Evolutionary conservation across 2,113 vertebrate genomes (phyloP).

Genomic region (Panthera tigris): DNA sequence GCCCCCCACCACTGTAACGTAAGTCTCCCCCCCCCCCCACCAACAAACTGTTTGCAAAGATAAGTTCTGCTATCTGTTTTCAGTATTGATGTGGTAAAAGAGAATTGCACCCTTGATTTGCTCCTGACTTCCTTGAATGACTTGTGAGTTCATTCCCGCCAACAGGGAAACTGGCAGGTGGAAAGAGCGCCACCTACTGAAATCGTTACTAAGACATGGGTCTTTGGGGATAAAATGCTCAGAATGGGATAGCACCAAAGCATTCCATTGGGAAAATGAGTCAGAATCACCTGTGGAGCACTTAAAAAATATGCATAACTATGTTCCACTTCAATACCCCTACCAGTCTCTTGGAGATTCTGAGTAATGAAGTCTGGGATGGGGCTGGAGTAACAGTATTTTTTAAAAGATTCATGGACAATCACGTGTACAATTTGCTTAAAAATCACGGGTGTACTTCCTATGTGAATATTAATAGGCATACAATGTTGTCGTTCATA

Average conservation of each 20-base stretch:
- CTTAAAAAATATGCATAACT: neutral
- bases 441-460: neutral
- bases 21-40: neutral
- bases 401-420: neutral
- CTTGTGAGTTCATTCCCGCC: neutral
- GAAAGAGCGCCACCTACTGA: constrained; percentile 67
- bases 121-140: neutral
- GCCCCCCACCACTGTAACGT: neutral
- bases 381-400: neutral
- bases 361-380: neutral
- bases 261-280: neutral
- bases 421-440: neutral
- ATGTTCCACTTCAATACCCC: neutral
- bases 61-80: neutral
- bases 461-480: neutral
- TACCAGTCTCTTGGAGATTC: neutral
- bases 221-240: neutral
- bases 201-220: neutral
- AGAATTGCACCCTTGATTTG: neutral
- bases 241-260: neutral
- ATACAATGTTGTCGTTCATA: neutral
- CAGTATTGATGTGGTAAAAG: neutral
- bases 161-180: neutral
- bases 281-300: neutral
- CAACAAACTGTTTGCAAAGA: neutral